Conservation (phyloP, 2,888 invertebrate genomes). For the Heliconius hortense region DNA sequence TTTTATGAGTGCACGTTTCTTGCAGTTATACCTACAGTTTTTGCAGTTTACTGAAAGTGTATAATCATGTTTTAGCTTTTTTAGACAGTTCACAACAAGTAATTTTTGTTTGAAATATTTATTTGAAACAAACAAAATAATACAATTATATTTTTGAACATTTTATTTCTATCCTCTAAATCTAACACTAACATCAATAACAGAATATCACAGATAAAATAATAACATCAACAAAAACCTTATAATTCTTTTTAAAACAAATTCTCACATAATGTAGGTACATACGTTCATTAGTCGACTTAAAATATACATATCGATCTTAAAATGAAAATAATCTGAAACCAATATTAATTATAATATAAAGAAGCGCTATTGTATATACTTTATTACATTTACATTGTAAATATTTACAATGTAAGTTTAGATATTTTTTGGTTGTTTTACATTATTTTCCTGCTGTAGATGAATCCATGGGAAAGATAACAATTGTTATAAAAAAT, state of each 20-base stretch:
- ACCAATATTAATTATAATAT: not conserved
- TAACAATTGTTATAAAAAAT: not conserved
- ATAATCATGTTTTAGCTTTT: too few relatives aligned
- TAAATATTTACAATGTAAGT: too few relatives aligned
- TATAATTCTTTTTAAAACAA: too few relatives aligned
- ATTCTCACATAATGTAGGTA: not conserved
- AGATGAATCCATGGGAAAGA: not conserved
- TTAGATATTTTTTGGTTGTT: too few relatives aligned
- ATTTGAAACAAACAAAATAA: not conserved
- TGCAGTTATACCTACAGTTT: too few relatives aligned
- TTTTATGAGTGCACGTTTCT: too few relatives aligned
- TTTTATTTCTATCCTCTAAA: constrained; percentile 16
- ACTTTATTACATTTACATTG: too few relatives aligned
- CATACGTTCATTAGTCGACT: not conserved
- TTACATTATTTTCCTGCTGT: not conserved
- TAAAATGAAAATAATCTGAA: not conserved
- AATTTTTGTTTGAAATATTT: too few relatives aligned
- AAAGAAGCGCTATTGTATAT: not conserved
- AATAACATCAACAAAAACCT: not conserved
- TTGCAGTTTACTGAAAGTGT: too few relatives aligned
- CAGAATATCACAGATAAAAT: constrained; percentile 23
- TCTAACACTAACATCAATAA: constrained; percentile 12
- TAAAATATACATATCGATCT: not conserved
- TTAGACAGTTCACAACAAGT: too few relatives aligned
- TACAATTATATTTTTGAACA: not conserved